Evolutionary conservation across 2,888 invertebrate species (phyloP), one percentile per base, ranked within the genome.

Genomic region (Galeopsomyia nigrocyanea): DNA sequence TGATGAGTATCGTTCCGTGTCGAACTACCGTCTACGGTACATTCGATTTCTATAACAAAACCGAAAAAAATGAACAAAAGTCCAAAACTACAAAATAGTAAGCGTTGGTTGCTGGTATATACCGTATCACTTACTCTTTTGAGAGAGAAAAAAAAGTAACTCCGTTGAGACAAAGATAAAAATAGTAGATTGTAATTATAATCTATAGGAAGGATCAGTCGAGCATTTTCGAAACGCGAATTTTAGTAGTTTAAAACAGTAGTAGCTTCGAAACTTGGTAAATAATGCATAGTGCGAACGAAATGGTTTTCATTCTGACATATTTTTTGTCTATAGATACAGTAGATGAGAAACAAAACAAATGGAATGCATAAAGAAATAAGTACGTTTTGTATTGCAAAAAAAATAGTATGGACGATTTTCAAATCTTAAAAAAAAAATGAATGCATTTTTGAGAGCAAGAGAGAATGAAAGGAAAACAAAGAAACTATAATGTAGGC

Each of bases 361-460:
- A 39, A 39, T 39, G 10, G 58, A 65, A 61, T 65, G 71, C 69
- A 73, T 64, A 62, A 71, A 55, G n/a, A n/a, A n/a, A n/a, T n/a
- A 61, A 65, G 61, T 68, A 74, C 64, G 66, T 74, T 74, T 74
- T 74, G 64, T 71, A 71, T 68, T 65, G 71, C 68, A 68, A 71
- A 62, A 39, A 68, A 71, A 62, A 39, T 50, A 22, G 68, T 68
- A 55, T 68, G 65, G 50, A 64, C 22, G 57, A 65, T 65, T 68
- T 62, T 68, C 47, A 49, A 72, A 10, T 57, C 26, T 39, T 57
- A 22, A 66, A n/a, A 26, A n/a, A 26, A 50, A 51, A 13, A n/a
- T 62, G 57, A 46, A 56, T 73, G 69, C 46, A 21, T 51, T 62
- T 62, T 60, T 57, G 19, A 21, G 58, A 68, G 50, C 13, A 39